phyloP scores from a whole-genome alignment of 2,113 vertebrate species.

The Antechinus flavipes region DNA sequence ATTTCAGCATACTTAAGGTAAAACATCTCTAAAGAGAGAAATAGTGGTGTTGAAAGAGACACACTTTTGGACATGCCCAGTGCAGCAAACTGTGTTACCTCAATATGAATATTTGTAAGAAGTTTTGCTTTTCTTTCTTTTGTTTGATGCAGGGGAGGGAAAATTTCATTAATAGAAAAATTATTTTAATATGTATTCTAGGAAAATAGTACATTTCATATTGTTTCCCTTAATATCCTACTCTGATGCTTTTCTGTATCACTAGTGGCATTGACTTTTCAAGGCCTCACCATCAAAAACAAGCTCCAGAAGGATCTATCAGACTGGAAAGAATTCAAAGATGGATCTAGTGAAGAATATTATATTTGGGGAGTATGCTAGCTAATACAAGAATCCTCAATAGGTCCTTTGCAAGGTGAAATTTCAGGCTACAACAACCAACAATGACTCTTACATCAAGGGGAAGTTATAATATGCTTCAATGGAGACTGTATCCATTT shows the following conservation, averaged over 20 bases:
- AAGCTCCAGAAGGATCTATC: not conserved
- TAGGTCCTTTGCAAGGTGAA: not conserved
- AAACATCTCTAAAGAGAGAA: not conserved
- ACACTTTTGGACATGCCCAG: not conserved
- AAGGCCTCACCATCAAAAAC: not conserved
- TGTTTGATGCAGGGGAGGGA: not conserved
- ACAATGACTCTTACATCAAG: not conserved
- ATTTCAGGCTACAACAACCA: not conserved
- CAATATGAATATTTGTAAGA: not conserved
- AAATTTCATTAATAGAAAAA: not conserved
- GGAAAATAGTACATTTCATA: not conserved
- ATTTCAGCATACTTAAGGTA: not conserved
- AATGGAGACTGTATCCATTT: not conserved
- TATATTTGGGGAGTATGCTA: not conserved
- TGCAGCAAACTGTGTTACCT: not conserved
- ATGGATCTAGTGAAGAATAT: not conserved
- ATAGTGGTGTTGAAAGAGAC: not conserved
- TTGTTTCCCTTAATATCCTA: not conserved
- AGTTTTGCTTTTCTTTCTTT: not conserved
- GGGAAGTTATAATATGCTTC: not conserved
- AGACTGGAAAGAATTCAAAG: not conserved
- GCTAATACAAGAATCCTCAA: not conserved
- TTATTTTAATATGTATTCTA: not conserved
- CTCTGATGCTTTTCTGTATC: not conserved
- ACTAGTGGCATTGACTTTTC: not conserved